phyloP scores from a whole-genome alignment of 2,888 invertebrate genomes.

The Iphiclides podalirius region DNA sequence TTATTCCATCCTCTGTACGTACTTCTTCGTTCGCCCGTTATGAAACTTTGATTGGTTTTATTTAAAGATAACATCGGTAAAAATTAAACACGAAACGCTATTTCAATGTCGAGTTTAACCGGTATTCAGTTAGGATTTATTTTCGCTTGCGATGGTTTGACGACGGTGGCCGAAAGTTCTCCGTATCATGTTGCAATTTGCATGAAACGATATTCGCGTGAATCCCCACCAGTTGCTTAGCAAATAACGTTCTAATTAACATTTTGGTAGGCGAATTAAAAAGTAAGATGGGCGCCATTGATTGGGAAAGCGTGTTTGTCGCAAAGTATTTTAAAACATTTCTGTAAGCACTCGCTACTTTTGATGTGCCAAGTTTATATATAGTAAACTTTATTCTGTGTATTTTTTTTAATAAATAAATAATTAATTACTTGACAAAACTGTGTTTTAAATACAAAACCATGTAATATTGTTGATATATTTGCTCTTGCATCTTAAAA shows the following conservation, averaged over 20 bases:
- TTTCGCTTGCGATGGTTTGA: slow-evolving; percentile 18
- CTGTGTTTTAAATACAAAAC: not conserved
- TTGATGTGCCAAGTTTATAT: too few relatives aligned
- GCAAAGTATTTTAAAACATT: too few relatives aligned
- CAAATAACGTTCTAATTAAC: slow-evolving; percentile 45
- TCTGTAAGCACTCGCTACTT: too few relatives aligned
- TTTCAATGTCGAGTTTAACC: too few relatives aligned
- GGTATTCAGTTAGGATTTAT: not conserved
- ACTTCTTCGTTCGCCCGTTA: slow-evolving; percentile 2
- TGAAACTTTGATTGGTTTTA: not conserved
- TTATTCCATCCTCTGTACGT: slow-evolving; percentile 1
- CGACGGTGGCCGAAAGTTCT: not conserved
- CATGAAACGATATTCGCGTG: slow-evolving; percentile 30
- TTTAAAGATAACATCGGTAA: not conserved
- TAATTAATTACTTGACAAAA: not conserved
- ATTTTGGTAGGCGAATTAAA: slow-evolving; percentile 53
- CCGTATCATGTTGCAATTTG: slow-evolving; percentile 32
- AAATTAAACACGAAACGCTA: too few relatives aligned
- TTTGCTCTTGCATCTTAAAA: too few relatives aligned
- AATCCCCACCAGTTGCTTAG: slow-evolving; percentile 37
- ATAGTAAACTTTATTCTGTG: too few relatives aligned
- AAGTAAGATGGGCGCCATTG: slow-evolving; percentile 20
- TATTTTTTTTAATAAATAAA: too few relatives aligned
- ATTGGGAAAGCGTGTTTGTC: slow-evolving; percentile 27
- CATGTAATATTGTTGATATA: not conserved